phyloP scores from a whole-genome alignment of 1,140 invertebrate species.

The Drosophila setifemur region DNA sequence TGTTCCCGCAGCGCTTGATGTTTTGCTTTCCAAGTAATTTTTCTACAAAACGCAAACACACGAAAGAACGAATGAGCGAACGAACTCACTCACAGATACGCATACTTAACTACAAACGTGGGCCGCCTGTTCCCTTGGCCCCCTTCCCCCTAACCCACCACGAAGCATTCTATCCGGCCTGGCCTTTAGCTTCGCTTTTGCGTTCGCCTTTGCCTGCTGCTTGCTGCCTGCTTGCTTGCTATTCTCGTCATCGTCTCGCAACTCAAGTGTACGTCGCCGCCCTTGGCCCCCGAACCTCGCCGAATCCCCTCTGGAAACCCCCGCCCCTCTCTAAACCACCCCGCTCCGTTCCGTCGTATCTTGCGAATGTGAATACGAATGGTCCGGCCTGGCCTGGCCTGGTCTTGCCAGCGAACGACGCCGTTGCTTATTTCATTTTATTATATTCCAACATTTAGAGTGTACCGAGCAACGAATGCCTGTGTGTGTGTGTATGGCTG shows the following conservation, averaged over 20 bases:
- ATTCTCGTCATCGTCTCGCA: slow-evolving; percentile 75
- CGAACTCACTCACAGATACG: slow-evolving; percentile 7
- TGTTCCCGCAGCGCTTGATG: slow-evolving; percentile 55
- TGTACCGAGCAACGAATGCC: too few species aligned
- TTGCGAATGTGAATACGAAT: slow-evolving; percentile 60
- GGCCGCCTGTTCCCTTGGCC: slow-evolving; percentile 37
- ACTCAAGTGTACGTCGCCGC: slow-evolving; percentile 48
- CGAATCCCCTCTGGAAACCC: slow-evolving; percentile 17
- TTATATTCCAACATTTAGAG: slow-evolving; percentile 68
- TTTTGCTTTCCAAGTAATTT: slow-evolving; percentile 72
- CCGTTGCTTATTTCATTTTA: slow-evolving; percentile 67
- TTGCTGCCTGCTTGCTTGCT: slow-evolving; percentile 50
- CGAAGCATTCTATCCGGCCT: slow-evolving; percentile 64
- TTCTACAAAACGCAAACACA: slow-evolving; percentile 64
- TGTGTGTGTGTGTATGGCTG: slow-evolving; percentile 23
- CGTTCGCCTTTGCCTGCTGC: slow-evolving; percentile 32
- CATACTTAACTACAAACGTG: slow-evolving; percentile 54
- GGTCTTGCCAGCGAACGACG: slow-evolving; percentile 19
- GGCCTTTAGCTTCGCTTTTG: slow-evolving; percentile 32
- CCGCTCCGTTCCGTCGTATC: background rate
- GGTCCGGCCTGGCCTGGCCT: slow-evolving; percentile 17
- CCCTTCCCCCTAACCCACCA: slow-evolving; percentile 2
- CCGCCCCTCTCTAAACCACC: slow-evolving; percentile 17
- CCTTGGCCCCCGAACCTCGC: background rate
- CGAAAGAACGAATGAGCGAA: background rate